Base-by-base conservation (phyloP, 2,797 vertebrate genomes). In the Allobates femoralis region DNA sequence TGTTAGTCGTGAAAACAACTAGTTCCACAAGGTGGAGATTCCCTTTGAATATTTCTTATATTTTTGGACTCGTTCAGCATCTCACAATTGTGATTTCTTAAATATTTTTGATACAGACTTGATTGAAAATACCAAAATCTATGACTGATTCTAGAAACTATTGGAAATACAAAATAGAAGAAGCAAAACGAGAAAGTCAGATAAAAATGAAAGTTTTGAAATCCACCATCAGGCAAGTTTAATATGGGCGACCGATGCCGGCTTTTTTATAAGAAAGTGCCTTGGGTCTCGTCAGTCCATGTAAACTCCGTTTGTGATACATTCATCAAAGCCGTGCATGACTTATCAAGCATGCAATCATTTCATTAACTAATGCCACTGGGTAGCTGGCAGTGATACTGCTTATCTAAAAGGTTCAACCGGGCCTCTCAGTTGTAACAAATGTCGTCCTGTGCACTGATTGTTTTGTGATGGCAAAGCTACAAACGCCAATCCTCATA, bases 321-420 rank as follows among this genome's bases (percentile, higher is more conserved):
- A 84, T 87, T 87, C 79, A 87, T 87, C 86, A 87, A 79, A 84
- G 74, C 75, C 66, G 56, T 79, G 86, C 81, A 84, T 87, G 86
- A 64, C 79, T 84, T 87, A 78, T 84, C 86, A 87, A 84, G 62
- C 86, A 79, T 83, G 62, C 64, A 79, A 87, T 87, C 81, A 87
- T 87, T 83, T 87, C 81, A 87, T 87, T 87, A 87, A 87, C 74
- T 84, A 87, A 87, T 87, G 86, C 86, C 86, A 87, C 81, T 87
- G 86, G 86, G 75, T 87, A 87, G 81, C 86, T 84, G 76, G 81
- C 86, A 87, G 75, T 87, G 85, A 83, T 87, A 84, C 75, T 62
- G 86, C 75, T 79, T 84, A 84, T 84, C 81, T 82, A 81, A 80
- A 84, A 87, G 77, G 67, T 80, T 84, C 82, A 87, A 84, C 56